These are phyloP conservation scores for Drosophila lacteicornis DNA, from an alignment of 1,140 invertebrate genomes.

Conservation along the genomic window DNA sequence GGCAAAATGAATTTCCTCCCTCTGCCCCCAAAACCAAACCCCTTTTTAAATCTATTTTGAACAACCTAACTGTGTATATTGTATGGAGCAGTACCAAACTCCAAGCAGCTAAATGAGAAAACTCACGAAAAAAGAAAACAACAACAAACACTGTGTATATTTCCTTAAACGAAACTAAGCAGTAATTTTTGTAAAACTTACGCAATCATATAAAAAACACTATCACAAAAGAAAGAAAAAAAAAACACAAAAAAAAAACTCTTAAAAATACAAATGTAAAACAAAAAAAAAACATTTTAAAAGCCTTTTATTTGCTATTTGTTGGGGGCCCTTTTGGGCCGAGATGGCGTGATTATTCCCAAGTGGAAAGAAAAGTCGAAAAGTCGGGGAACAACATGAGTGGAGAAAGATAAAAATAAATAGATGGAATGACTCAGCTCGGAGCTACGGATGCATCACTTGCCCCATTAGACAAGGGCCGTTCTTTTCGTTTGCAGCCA, in stretches of 20 bases:
- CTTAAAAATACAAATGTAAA: constrained; percentile 70
- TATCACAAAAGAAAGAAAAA: constrained; percentile 42
- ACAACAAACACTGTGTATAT: constrained; percentile 78
- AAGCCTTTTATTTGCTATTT: constrained; percentile 65
- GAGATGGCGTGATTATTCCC: constrained; percentile 55
- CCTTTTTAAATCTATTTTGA: constrained; percentile 29
- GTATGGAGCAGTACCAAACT: constrained; percentile 30
- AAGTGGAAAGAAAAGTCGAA: constrained; percentile 45
- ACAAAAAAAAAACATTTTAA: constrained; percentile 53
- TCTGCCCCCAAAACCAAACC: constrained; percentile 2
- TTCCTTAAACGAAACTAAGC: constrained; percentile 67
- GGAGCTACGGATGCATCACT: constrained; percentile 35
- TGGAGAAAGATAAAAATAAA: constrained; percentile 40
- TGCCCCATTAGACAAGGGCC: constrained; percentile 42
- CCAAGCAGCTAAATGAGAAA: constrained; percentile 47
- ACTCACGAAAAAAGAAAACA: constrained; percentile 25
- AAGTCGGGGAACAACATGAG: constrained; percentile 15
- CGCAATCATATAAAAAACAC: constrained; percentile 46
- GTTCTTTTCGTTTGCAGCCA: constrained; percentile 12
- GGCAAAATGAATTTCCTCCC: constrained; percentile 35
- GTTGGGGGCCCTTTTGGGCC: constrained; percentile 21
- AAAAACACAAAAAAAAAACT: constrained; percentile 37
- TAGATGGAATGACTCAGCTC: constrained; percentile 55
- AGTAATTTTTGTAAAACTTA: constrained; percentile 56
- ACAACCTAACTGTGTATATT: constrained; percentile 68